Evolutionary conservation across 2,113 vertebrate species (phyloP).

Genomic region (Reinhardtius hippoglossoides): DNA sequence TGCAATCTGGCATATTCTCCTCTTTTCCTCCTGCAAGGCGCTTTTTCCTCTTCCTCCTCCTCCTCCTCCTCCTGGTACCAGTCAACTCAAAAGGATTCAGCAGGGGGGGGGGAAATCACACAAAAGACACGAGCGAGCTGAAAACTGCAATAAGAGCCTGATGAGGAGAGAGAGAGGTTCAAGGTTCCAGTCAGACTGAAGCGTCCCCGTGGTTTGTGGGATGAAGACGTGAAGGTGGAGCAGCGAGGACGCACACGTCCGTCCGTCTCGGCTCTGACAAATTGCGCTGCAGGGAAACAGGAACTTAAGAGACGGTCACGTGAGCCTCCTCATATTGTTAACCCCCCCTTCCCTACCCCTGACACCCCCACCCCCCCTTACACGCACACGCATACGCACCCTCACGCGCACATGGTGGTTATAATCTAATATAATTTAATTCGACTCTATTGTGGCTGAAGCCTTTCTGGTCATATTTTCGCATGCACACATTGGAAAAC

Average conservation of each 20-base stretch:
- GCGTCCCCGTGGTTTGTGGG: not conserved
- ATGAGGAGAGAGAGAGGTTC: conserved; percentile 60
- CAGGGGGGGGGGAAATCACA: conserved; percentile 20
- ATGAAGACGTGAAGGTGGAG: not conserved
- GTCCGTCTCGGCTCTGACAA: conserved; percentile 56
- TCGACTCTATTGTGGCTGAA: too few relatives aligned
- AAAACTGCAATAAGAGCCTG: conserved; percentile 59
- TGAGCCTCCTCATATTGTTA: conserved; percentile 81
- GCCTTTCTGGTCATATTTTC: too few relatives aligned
- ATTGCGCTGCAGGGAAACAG: conserved; percentile 82
- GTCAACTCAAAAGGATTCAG: conserved; percentile 51
- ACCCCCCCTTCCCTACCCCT: conserved; percentile 22
- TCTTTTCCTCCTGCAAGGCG: conserved; percentile 6
- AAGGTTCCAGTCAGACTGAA: conserved; percentile 43
- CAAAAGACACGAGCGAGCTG: conserved; percentile 54
- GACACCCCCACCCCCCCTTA: not conserved
- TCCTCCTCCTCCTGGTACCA: conserved; percentile 49
- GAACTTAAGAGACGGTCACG: conserved; percentile 82
- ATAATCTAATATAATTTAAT: too few relatives aligned
- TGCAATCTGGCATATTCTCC: conserved; percentile 56
- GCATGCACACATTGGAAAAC: not conserved
- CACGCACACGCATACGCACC: conserved; percentile 1
- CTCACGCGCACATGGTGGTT: not conserved
- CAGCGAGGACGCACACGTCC: not conserved
- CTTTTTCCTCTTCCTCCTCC: conserved; percentile 30